These are phyloP conservation scores for Ellobius talpinus DNA, from an alignment of 2,113 vertebrate species.

Conservation along the genomic window DNA sequence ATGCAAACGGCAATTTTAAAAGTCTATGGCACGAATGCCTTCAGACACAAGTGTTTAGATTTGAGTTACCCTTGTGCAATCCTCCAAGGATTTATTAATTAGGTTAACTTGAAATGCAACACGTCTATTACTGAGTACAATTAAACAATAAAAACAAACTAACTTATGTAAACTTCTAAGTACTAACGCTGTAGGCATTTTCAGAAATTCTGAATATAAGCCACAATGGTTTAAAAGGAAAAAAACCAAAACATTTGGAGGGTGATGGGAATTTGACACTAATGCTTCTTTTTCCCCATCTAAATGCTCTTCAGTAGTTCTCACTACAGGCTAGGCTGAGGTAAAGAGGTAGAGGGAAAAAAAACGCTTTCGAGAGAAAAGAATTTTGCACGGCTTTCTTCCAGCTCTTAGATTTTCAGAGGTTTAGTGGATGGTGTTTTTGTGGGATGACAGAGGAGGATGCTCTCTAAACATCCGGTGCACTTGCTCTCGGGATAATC, in stretches of 20 bases:
- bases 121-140: conserved; percentile 17
- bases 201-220: conserved; percentile 58
- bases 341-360: background rate
- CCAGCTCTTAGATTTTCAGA: conserved; percentile 33
- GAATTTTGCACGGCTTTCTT: background rate
- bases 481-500: conserved; percentile 60
- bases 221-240: conserved; percentile 22
- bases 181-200: background rate
- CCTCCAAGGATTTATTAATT: conserved; percentile 50
- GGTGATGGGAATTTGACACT: conserved; percentile 36
- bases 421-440: background rate
- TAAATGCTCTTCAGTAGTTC: conserved; percentile 33
- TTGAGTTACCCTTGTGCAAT: conserved; percentile 42
- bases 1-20: background rate
- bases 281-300: conserved; percentile 32
- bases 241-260: background rate
- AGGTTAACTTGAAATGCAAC: conserved; percentile 25
- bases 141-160: conserved; percentile 8
- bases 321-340: background rate
- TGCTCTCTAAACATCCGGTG: conserved; percentile 1
- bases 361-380: background rate
- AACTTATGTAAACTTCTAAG: conserved; percentile 33
- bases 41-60: background rate
- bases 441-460: background rate
- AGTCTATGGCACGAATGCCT: background rate